Conservation (phyloP, 2,797 vertebrate species). For the Anabas testudineus region DNA sequence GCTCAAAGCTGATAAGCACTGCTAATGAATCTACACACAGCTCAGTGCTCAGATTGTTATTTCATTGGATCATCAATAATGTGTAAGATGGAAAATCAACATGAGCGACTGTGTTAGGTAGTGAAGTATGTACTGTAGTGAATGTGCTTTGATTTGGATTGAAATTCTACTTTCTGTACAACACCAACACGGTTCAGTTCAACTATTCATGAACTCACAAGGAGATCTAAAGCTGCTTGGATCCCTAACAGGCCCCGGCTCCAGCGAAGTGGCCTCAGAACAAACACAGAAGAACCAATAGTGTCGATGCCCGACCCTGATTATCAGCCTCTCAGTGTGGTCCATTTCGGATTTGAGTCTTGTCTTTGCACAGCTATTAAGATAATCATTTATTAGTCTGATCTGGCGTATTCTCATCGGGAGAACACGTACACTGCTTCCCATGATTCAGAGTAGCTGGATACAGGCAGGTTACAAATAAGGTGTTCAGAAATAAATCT, state of each 20-base stretch:
- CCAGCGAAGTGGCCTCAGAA: constrained; percentile 15
- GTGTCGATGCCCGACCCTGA: constrained; percentile 45
- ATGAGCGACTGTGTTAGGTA: constrained; percentile 48
- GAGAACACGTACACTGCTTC: not conserved
- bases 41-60: constrained; percentile 33
- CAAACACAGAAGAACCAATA: constrained; percentile 36
- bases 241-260: constrained; percentile 9
- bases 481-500: not conserved
- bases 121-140: constrained; percentile 22
- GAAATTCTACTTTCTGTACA: constrained; percentile 26
- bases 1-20: constrained; percentile 55
- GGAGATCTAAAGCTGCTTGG: constrained; percentile 24
- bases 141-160: constrained; percentile 37
- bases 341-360: constrained; percentile 19
- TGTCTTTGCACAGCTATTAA: not conserved
- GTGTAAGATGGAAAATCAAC: constrained; percentile 56
- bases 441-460: not conserved
- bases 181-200: constrained; percentile 17
- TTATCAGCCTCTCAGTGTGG: constrained; percentile 40
- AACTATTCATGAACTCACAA: constrained; percentile 28
- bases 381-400: constrained; percentile 18
- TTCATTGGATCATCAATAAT: constrained; percentile 70
- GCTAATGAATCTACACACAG: constrained; percentile 63
- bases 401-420: not conserved
- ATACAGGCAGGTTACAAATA: not conserved